A percentile compares a stretch with the other conserved stretches of the same genome.
These are phyloP conservation scores for Chromis chromis DNA, from an alignment of 2,797 vertebrate genomes.

Conservation along the genomic window DNA sequence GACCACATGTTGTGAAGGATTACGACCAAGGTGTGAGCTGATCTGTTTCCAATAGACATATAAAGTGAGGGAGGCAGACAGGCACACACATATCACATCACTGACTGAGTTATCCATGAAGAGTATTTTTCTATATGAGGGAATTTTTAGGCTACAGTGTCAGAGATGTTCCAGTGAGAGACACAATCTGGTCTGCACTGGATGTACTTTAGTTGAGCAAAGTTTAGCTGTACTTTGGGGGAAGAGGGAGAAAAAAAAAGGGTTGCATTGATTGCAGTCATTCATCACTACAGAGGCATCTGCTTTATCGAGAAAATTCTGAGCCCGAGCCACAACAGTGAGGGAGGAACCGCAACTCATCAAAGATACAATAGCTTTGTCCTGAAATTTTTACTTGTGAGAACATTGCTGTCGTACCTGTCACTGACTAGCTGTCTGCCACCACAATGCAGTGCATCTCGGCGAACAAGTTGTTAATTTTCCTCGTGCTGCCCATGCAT, in stretches of 20 bases:
- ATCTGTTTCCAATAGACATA: conserved; percentile 41
- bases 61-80: conserved; percentile 8
- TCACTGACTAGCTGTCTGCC: conserved; percentile 56
- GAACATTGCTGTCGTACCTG: conserved; percentile 59
- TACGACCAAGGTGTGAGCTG: conserved; percentile 50
- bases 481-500: conserved; percentile 44
- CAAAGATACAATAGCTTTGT: conserved; percentile 62
- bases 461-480: conserved; percentile 53
- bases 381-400: conserved; percentile 45
- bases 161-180: too few relatives aligned
- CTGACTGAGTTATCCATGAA: conserved; percentile 8
- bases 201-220: conserved; percentile 16
- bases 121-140: too few relatives aligned
- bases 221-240: conserved; percentile 20
- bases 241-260: not conserved
- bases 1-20: conserved; percentile 53
- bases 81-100: not conserved
- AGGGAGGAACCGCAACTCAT: conserved; percentile 44
- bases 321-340: conserved; percentile 32
- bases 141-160: too few relatives aligned
- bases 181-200: not conserved
- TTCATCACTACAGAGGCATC: conserved; percentile 56
- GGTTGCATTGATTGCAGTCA: conserved; percentile 49
- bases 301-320: conserved; percentile 40
- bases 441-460: conserved; percentile 45